Base-by-base conservation (phyloP, 1,140 invertebrate species). In the Drosophila bocqueti region DNA sequence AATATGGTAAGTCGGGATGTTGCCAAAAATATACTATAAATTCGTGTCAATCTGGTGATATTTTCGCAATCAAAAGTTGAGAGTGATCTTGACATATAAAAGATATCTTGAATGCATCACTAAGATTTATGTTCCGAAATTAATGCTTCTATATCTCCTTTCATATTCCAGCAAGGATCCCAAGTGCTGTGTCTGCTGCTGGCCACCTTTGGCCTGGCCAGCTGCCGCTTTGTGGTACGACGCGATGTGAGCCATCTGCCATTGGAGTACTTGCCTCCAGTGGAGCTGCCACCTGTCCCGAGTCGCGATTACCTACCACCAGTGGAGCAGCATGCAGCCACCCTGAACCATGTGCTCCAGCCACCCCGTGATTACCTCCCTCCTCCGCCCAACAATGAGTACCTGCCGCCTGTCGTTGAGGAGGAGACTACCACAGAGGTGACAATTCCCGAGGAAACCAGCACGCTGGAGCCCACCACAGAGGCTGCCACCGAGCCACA, bases 231-330 rank as follows among this genome's bases (percentile, higher is more conserved):
- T 18, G 60, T 76, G 50, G 36, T 49, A 21, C 59, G 74, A 29
- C 85, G 85, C 6, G 85, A 90, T 66, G 85, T 90, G 0, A 82
- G 81, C 10, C 85, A 90, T 50, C 50, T 90, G 68, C 85, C 85
- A 0, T 7, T 90, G 58, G 85, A 90, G 65, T 90, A 90, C 29
- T 43, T 90, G 76, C 81, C 85, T 11, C 86, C 85, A 18, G 86
- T 90, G 65, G 72, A 58, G 52, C 31, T 90, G 66, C 85, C 85
- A 13, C 86, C 85, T 38, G 29, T 90, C 49, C 85, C 85, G 11
- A 90, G 85, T 52, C 85, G 82, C 24, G 85, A 90, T 18, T 90
- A 90, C 6, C 40, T 90, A 72, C 85, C 85, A 24, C 85, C 85
- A 6, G 85, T 90, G 16, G 85, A 90, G 50, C 61, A 86, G 50